Evolutionary conservation across 1,140 invertebrate species (phyloP).

Genomic region (Pogonomyrmex californicus): DNA sequence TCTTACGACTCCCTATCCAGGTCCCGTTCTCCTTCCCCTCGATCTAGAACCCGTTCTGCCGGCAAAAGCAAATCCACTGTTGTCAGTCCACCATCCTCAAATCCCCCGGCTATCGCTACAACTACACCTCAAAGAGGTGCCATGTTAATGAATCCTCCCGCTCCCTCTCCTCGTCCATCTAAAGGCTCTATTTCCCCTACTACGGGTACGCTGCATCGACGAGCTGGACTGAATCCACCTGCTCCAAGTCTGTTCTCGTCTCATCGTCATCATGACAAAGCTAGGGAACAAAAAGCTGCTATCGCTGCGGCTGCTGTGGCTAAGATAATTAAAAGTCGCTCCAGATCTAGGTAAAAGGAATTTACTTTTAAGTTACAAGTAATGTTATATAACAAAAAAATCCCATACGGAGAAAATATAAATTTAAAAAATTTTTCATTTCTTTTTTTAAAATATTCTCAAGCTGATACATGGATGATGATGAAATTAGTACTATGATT

Average conservation of each 20-base stretch:
- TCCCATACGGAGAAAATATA: not conserved
- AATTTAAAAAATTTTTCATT: not conserved
- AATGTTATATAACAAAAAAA: conserved; percentile 1
- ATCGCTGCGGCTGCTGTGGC: conserved; percentile 84
- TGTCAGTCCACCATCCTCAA: conserved; percentile 76
- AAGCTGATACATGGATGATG: not conserved
- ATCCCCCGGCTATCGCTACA: conserved; percentile 69
- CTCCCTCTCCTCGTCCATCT: conserved; percentile 87
- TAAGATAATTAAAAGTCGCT: conserved; percentile 85
- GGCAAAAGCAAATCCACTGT: conserved; percentile 82
- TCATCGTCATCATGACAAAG: conserved; percentile 83
- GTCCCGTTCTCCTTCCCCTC: conserved; percentile 87
- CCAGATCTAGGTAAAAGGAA: conserved; percentile 82
- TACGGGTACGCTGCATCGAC: conserved; percentile 82
- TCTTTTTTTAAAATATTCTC: not conserved
- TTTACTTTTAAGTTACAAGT: conserved; percentile 13
- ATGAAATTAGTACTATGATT: not conserved
- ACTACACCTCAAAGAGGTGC: conserved; percentile 84
- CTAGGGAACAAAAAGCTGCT: conserved; percentile 83
- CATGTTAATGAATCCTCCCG: conserved; percentile 91
- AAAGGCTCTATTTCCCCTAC: conserved; percentile 84
- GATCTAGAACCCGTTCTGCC: conserved; percentile 82
- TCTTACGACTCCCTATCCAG: conserved; percentile 88
- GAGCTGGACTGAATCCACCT: conserved; percentile 85
- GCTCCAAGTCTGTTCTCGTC: conserved; percentile 82